phyloP scores from a whole-genome alignment of 2,888 invertebrate genomes.

The Habroteleia sp. region DNA sequence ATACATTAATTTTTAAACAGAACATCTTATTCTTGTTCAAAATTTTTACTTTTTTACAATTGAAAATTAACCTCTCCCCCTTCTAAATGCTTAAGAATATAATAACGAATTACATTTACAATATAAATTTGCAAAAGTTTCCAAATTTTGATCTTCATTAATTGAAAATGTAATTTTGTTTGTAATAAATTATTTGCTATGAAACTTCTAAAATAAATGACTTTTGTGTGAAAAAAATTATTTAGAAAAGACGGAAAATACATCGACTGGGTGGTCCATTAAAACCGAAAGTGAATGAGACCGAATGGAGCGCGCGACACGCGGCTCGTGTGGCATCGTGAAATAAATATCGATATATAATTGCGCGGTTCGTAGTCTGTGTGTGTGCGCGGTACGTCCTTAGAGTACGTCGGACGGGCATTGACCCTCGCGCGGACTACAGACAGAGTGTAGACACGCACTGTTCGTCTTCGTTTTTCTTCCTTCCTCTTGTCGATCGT shows the following conservation, averaged over 20 bases:
- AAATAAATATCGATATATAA: conserved; percentile 52
- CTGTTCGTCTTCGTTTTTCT: conserved; percentile 69
- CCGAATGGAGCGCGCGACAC: conserved; percentile 48
- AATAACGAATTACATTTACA: too few relatives aligned
- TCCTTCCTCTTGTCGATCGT: conserved; percentile 62
- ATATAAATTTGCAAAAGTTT: too few relatives aligned
- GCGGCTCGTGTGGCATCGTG: conserved; percentile 25
- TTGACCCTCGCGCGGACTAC: conserved; percentile 72
- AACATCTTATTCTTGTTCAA: too few relatives aligned
- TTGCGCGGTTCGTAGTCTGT: conserved; percentile 33
- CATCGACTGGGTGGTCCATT: conserved; percentile 32
- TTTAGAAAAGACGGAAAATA: not conserved
- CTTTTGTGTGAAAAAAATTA: too few relatives aligned
- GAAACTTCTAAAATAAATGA: too few relatives aligned
- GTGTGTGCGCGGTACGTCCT: conserved; percentile 69
- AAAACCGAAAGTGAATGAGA: conserved; percentile 63
- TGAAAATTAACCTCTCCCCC: too few relatives aligned
- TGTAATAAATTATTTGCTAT: too few relatives aligned
- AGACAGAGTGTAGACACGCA: conserved; percentile 72
- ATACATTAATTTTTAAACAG: too few relatives aligned
- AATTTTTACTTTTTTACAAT: too few relatives aligned
- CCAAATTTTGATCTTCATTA: too few relatives aligned
- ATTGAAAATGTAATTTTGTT: too few relatives aligned
- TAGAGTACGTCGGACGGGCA: conserved; percentile 73
- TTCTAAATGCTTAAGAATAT: too few relatives aligned